phyloP scores from a whole-genome alignment of 2,797 vertebrate genomes.

The Mus minutoides region DNA sequence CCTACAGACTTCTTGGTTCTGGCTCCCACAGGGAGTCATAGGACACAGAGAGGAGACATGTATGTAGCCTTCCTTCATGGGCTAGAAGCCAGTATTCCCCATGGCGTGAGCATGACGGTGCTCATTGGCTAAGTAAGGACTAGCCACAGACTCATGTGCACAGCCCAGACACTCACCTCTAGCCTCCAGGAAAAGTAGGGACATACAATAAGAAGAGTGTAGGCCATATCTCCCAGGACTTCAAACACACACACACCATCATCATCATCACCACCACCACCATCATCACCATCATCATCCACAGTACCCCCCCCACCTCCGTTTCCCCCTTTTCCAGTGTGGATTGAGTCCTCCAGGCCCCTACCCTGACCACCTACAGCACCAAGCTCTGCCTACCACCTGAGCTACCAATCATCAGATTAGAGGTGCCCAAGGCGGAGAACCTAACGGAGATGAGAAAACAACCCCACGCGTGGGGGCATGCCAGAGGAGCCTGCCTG shows the following conservation, averaged over 20 bases:
- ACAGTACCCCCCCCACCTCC: not conserved
- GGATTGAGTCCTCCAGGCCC: not conserved
- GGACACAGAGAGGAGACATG: not conserved
- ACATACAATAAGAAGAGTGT: not conserved
- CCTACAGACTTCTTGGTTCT: not conserved
- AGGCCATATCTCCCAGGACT: rapidly evolving
- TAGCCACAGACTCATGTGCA: rapidly evolving
- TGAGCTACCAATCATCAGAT: rapidly evolving
- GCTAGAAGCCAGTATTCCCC: not conserved
- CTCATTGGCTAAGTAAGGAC: rapidly evolving
- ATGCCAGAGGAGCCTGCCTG: not conserved
- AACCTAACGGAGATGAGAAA: rapidly evolving
- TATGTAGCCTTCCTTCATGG: not conserved
- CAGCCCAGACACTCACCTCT: rapidly evolving
- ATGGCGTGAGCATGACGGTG: not conserved
- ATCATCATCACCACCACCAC: too few relatives aligned
- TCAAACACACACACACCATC: not conserved
- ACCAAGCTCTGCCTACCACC: rapidly evolving
- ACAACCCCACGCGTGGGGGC: rapidly evolving
- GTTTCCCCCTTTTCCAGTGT: not conserved
- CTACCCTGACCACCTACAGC: not conserved
- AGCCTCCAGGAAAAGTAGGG: not conserved
- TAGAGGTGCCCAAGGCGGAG: rapidly evolving
- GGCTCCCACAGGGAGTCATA: not conserved
- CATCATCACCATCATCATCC: too few relatives aligned